These are phyloP conservation scores for Nasonia vitripennis DNA, from an alignment of 1,140 invertebrate species.

Conservation along the genomic window DNA sequence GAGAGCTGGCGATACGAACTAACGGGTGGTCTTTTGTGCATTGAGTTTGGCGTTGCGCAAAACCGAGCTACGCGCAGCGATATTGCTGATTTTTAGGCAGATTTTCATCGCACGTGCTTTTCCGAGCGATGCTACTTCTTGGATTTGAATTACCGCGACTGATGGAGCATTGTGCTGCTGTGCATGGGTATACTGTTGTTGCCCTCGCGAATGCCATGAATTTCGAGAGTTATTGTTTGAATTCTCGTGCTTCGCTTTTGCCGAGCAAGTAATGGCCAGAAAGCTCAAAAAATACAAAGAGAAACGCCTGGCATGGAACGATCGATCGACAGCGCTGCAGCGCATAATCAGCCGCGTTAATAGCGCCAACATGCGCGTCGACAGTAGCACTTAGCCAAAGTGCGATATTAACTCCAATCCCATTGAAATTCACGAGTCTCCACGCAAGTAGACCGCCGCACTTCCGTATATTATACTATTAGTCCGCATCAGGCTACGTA, in stretches of 20 bases:
- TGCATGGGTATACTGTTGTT: background rate
- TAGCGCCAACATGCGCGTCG: background rate
- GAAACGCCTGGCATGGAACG: no score
- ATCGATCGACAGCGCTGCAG: background rate
- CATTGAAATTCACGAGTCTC: background rate
- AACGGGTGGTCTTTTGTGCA: constrained; percentile 53
- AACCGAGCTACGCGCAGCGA: background rate
- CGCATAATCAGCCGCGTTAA: background rate
- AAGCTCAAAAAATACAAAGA: no score
- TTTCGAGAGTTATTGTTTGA: constrained; percentile 4
- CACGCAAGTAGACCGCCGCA: background rate
- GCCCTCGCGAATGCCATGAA: background rate
- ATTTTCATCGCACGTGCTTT: background rate
- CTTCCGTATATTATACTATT: background rate
- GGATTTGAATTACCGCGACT: background rate
- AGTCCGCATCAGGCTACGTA: background rate
- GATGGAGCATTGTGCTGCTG: background rate
- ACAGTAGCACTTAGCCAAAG: background rate
- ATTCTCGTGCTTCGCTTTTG: background rate
- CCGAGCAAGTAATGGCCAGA: no score
- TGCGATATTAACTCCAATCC: background rate
- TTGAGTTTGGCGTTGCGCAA: background rate
- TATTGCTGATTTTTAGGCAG: background rate
- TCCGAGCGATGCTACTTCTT: background rate
- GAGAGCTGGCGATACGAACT: constrained; percentile 23